Evolutionary conservation across 2,797 vertebrate genomes (phyloP).

Genomic region (Morus bassanus): DNA sequence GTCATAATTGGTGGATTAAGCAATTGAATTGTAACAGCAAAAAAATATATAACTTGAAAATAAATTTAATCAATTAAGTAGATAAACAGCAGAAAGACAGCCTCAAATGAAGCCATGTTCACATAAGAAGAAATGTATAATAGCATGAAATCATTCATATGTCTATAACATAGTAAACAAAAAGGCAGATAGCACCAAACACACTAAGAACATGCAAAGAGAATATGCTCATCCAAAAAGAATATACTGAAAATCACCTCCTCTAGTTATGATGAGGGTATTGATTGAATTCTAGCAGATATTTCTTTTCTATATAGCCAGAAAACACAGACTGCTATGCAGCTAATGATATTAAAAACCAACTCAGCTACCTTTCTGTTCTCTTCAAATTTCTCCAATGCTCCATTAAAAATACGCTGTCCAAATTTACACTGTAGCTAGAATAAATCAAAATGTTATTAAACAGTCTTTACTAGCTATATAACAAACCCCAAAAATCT

Average conservation of each 20-base stretch:
- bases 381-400: background rate
- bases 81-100: background rate
- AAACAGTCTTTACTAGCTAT: background rate
- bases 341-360: background rate
- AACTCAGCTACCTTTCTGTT: background rate
- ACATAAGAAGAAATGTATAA: background rate
- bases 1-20: background rate
- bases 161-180: rapidly evolving
- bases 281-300: background rate
- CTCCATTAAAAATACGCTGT: background rate
- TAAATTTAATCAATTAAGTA: background rate
- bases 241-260: background rate
- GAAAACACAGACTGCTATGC: background rate
- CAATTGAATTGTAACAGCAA: background rate
- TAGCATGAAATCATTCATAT: background rate
- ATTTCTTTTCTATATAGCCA: background rate
- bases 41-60: background rate
- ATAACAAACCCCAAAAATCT: background rate
- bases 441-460: background rate
- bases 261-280: background rate
- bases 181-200: background rate
- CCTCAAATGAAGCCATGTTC: background rate
- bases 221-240: background rate
- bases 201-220: background rate
- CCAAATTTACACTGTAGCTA: background rate